A percentile compares a stretch with the other conserved stretches of the same genome.
Conservation (phyloP, 2,113 vertebrate genomes). For the Dermatemys mawii region DNA sequence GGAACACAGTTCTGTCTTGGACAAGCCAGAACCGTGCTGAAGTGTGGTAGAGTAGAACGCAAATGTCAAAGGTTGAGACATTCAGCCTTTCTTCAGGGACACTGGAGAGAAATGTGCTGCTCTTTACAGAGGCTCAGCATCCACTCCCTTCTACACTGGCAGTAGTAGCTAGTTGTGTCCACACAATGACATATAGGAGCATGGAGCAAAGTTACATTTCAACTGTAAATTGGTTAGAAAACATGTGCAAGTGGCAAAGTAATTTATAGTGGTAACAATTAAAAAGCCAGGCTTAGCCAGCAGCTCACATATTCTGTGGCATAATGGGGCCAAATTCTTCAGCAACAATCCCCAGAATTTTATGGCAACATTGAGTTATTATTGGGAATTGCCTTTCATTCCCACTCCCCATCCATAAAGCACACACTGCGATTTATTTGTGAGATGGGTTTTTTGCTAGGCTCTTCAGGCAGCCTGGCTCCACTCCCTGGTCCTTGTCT, state of each 20-base stretch:
- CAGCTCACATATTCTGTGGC: neutral
- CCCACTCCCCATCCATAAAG: neutral
- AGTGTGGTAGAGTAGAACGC: accelerated
- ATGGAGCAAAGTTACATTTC: neutral
- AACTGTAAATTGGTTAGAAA: neutral
- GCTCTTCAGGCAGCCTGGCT: neutral
- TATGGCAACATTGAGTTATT: neutral
- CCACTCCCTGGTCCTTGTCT: neutral
- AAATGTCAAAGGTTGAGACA: neutral
- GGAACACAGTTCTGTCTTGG: neutral
- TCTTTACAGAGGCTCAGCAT: neutral
- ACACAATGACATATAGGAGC: neutral
- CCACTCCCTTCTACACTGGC: neutral
- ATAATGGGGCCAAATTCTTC: neutral
- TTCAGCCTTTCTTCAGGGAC: neutral
- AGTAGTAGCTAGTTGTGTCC: neutral
- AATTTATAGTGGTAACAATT: neutral
- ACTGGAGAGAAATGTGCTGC: too few species aligned
- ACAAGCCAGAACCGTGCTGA: neutral
- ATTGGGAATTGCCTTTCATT: neutral
- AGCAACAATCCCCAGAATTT: neutral
- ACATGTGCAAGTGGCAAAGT: neutral
- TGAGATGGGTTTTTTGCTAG: neutral
- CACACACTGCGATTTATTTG: neutral
- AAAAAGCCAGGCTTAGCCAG: neutral